These are phyloP conservation scores for Xerus inauris DNA, from an alignment of 2,113 vertebrate genomes.

Conservation along the genomic window DNA sequence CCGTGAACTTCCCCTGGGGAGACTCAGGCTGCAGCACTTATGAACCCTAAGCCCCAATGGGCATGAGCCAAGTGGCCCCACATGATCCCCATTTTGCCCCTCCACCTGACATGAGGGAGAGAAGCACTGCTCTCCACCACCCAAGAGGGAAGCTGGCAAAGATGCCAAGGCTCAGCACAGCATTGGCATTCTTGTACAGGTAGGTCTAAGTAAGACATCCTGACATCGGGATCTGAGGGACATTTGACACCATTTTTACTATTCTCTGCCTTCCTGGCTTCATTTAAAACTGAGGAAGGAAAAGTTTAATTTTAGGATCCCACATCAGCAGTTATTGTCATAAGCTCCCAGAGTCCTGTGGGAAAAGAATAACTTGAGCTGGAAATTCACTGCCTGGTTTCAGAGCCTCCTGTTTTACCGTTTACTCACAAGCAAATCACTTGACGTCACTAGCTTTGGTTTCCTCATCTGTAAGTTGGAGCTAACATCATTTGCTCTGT, in stretches of 20 bases:
- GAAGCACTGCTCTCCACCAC: not conserved
- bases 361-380: not conserved
- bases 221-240: not conserved
- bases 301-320: not conserved
- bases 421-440: not conserved
- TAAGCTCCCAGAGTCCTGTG: not conserved
- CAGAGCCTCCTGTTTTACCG: not conserved
- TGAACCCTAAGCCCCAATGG: not conserved
- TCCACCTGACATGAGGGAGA: not conserved
- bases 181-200: not conserved
- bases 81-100: not conserved
- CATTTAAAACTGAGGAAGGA: not conserved
- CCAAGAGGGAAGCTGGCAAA: rapidly evolving
- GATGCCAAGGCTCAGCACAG: too few species aligned
- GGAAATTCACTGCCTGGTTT: not conserved
- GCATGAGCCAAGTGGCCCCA: not conserved
- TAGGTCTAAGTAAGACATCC: rapidly evolving
- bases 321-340: not conserved
- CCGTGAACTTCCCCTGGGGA: not conserved
- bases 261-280: not conserved
- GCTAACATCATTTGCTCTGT: not conserved
- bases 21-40: not conserved
- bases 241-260: not conserved
- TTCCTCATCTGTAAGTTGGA: not conserved
- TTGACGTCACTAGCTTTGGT: not conserved